phyloP scores from a whole-genome alignment of 2,113 vertebrate genomes.

The Aegypius monachus region DNA sequence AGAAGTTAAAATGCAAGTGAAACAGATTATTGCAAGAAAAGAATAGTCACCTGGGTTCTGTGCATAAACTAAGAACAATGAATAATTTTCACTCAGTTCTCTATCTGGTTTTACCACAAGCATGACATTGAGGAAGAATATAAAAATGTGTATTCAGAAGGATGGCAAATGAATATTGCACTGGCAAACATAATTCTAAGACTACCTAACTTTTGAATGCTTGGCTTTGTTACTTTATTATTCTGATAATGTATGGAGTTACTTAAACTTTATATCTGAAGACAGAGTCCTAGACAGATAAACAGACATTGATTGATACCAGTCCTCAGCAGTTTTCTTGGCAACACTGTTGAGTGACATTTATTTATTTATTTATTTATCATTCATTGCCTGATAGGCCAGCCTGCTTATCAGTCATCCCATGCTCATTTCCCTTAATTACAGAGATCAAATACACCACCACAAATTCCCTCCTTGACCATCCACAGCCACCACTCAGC shows the following conservation, averaged over 20 bases:
- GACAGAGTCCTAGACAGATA: constrained; percentile 18
- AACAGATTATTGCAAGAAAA: not conserved
- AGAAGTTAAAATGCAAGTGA: not conserved
- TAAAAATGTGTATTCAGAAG: not conserved
- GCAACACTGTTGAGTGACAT: not conserved
- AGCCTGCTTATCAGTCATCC: constrained; percentile 66
- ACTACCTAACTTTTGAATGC: not conserved
- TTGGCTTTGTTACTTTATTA: not conserved
- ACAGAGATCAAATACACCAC: constrained; percentile 55
- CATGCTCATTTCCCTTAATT: constrained; percentile 50
- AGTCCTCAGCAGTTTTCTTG: constrained; percentile 27
- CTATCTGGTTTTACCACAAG: not conserved
- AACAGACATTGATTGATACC: constrained; percentile 43
- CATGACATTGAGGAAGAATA: not conserved
- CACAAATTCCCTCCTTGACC: constrained; percentile 69
- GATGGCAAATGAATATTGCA: not conserved
- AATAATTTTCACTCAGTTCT: not conserved
- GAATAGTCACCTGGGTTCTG: not conserved
- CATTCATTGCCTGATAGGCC: constrained; percentile 62
- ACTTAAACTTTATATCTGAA: constrained; percentile 6
- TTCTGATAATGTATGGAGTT: not conserved
- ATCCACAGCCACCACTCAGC: constrained; percentile 63
- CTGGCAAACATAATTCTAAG: not conserved
- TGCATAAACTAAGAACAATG: not conserved
- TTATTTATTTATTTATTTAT: not conserved